Conservation (phyloP, 1,140 invertebrate genomes). For the Zaprionus nigranus region DNA sequence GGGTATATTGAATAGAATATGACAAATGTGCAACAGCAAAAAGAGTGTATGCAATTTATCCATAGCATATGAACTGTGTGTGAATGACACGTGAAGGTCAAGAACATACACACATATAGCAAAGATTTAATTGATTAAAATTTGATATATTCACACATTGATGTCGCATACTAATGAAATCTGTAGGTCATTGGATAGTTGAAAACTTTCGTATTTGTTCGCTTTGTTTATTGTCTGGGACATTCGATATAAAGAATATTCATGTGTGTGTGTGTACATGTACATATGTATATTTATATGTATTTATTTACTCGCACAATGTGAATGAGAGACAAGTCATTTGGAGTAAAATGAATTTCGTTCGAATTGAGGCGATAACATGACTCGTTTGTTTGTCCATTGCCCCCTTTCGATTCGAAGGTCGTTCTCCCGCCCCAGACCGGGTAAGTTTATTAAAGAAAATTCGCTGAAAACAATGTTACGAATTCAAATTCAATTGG, state of each 20-base stretch:
- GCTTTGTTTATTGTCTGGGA: conserved; percentile 23
- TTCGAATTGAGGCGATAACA: conserved; percentile 32
- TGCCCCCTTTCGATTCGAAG: conserved; percentile 49
- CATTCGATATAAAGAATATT: conserved; percentile 6
- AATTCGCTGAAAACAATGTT: conserved; percentile 36
- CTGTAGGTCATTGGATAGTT: conserved; percentile 16
- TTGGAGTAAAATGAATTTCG: conserved; percentile 19
- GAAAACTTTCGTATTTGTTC: conserved; percentile 5
- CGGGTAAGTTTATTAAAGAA: conserved; percentile 51
- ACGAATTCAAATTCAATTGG: conserved; percentile 60
- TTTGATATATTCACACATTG: background rate
- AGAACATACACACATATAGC: background rate
- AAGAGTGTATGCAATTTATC: conserved; percentile 6
- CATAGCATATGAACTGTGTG: background rate
- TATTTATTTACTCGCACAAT: conserved; percentile 10
- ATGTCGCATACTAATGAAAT: conserved; percentile 3
- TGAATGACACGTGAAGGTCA: conserved; percentile 22
- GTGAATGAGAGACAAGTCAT: conserved; percentile 11
- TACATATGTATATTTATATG: too few species aligned
- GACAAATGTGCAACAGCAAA: conserved; percentile 7
- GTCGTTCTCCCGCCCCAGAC: conserved; percentile 46
- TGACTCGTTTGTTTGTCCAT: conserved; percentile 38
- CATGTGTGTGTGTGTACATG: background rate
- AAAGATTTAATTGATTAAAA: conserved; percentile 11
- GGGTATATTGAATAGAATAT: conserved; percentile 16